A percentile compares a stretch with the other conserved stretches of the same genome.
These are phyloP conservation scores for Leptopterna dolabrata DNA, from an alignment of 2,888 invertebrate genomes.

Conservation along the genomic window DNA sequence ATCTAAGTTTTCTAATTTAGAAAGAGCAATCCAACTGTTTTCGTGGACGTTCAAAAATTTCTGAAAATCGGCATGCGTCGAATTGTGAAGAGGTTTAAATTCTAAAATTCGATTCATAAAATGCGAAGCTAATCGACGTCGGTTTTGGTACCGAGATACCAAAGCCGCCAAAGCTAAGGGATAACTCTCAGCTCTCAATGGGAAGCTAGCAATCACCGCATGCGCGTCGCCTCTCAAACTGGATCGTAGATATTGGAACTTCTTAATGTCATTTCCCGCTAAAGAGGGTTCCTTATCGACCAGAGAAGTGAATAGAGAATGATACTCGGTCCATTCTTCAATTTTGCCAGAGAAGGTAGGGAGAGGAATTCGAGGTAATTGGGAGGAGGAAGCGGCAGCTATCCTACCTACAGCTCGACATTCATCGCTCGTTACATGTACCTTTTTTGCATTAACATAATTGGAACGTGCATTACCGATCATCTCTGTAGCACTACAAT, in stretches of 20 bases:
- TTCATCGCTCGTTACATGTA: background rate
- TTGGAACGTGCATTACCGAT: background rate
- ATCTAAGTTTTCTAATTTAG: no score
- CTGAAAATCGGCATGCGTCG: no score
- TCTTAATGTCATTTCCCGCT: background rate
- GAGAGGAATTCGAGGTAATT: background rate
- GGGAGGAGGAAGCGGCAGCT: background rate
- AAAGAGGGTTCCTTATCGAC: background rate
- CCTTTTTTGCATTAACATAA: background rate
- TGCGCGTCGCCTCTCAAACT: background rate
- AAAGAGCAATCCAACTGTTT: no score
- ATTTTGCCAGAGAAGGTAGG: background rate
- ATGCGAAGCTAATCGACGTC: background rate
- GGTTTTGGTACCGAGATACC: background rate
- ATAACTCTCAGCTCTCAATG: background rate
- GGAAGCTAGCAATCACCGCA: background rate
- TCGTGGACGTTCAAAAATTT: no score
- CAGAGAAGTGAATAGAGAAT: background rate
- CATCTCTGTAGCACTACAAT: background rate
- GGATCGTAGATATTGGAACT: background rate
- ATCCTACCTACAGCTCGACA: background rate
- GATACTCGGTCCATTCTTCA: background rate
- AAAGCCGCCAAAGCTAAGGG: no score
- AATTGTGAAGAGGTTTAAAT: no score
- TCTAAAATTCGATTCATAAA: background rate